Conservation (phyloP, 2,113 vertebrate species). For the Lepidothrix coronata region DNA sequence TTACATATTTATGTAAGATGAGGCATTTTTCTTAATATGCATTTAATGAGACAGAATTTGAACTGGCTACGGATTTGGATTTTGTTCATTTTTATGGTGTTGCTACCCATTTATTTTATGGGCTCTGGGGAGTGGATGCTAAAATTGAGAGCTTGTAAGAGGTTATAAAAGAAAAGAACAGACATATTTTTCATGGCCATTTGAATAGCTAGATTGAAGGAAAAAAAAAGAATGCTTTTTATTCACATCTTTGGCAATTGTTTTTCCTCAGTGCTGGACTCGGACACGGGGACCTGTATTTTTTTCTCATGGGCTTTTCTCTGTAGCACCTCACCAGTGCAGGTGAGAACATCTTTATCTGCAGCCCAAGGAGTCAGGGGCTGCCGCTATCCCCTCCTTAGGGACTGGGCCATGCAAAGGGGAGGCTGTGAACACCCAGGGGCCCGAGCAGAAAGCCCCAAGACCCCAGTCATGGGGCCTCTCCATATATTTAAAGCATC, state of each 20-base stretch:
- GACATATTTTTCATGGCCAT: background rate
- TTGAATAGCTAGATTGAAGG: background rate
- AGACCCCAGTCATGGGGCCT: background rate
- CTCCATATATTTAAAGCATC: background rate
- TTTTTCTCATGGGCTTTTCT: background rate
- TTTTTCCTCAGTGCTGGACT: background rate
- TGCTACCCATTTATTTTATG: constrained; percentile 31
- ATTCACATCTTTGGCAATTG: background rate
- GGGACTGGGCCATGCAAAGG: background rate
- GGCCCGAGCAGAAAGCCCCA: background rate
- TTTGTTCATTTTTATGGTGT: background rate
- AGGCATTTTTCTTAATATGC: background rate
- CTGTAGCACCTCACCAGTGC: background rate
- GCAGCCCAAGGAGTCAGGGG: rapidly evolving
- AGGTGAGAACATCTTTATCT: background rate
- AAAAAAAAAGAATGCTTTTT: background rate
- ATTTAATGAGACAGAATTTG: background rate
- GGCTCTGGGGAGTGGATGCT: background rate
- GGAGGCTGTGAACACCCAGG: background rate
- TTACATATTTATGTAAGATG: background rate
- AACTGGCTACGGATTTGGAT: background rate
- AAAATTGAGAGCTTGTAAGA: background rate
- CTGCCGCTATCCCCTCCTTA: background rate
- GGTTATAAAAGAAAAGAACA: background rate
- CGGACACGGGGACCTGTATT: background rate